Base-by-base conservation (phyloP, 2,888 invertebrate species). In the Ypsolopha scabrella region DNA sequence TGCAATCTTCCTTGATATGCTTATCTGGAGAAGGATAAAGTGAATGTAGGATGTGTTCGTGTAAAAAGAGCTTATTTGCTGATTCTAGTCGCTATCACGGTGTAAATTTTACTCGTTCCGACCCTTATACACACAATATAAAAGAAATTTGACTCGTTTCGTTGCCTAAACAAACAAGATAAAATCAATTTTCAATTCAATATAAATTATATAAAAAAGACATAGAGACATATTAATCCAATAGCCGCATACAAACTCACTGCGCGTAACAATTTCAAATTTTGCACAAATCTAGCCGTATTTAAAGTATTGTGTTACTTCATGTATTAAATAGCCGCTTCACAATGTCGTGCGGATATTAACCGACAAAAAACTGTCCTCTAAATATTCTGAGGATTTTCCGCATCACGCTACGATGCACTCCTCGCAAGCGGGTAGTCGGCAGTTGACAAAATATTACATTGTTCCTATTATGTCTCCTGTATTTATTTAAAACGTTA, bases 391-490 rank as follows among this genome's bases (percentile, higher is more conserved):
- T 80, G 80, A 82, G 86, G 86, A 86, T 86, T 86, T 86, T 86
- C 85, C 86, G 83, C 86, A 83, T 86, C 82, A 86, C 82, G 85
- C 81, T 75, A 76, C 65, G 68, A 63, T 85, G 86, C 80, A 80
- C 86, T 81, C 80, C 72, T 71, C 79, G 74, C 73, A 72, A 70
- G 66, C 70, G 77, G 68, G 72, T 51, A 76, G 72, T 76, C 79
- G 80, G 77, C 86, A 86, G 86, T 86, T 86, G 86, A 86, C 86
- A 86, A 85, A 86, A 86, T 86, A 86, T 86, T 83, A 80, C 75
- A 85, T 86, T 86, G 86, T 86, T 77, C 81, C 83, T 85, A 83
- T 86, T 85, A 85, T 85, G 76, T 77, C 68, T 70, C 64, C 71
- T 72, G 83, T 86, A 86, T 86, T 86, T 86, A 85, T 86, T 86